These are phyloP conservation scores for Delia radicum DNA, from an alignment of 1,140 invertebrate genomes.

Conservation along the genomic window DNA sequence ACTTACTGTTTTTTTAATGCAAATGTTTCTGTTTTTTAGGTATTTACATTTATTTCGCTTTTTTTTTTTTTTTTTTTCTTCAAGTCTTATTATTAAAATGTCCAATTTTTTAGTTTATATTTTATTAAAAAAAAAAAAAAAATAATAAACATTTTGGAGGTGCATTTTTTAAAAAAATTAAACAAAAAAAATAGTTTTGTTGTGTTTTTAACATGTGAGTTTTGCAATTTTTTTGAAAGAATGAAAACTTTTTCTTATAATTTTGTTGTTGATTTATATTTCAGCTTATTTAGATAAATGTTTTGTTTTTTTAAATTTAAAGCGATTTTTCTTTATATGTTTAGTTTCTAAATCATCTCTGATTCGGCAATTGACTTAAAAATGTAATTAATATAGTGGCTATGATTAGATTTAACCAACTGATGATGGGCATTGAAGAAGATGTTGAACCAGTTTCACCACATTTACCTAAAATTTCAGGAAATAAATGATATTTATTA, in stretches of 20 bases:
- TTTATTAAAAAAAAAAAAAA: neutral
- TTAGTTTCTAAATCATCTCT: conserved; percentile 16
- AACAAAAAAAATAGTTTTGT: neutral
- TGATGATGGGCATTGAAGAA: conserved; percentile 22
- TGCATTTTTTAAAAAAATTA: neutral
- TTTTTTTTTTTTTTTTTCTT: neutral
- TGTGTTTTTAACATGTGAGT: neutral
- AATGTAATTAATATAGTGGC: neutral
- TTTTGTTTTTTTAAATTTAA: neutral
- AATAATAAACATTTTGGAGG: neutral
- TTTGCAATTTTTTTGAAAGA: neutral
- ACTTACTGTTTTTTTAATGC: neutral
- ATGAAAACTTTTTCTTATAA: neutral
- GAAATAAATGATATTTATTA: too few relatives aligned
- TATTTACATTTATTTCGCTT: neutral
- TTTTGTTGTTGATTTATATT: neutral
- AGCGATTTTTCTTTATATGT: neutral
- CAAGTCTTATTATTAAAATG: neutral
- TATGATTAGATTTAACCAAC: neutral
- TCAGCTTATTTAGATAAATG: neutral
- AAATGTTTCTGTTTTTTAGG: neutral
- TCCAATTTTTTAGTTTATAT: neutral
- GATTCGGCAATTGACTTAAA: neutral
- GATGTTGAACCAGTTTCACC: conserved; percentile 29
- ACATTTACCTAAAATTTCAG: conserved; percentile 35